Percentiles rank a stretch among this genome's conserved stretches.
Evolutionary conservation across 2,797 vertebrate genomes (phyloP).

Genomic region (Takifugu rubripes): DNA sequence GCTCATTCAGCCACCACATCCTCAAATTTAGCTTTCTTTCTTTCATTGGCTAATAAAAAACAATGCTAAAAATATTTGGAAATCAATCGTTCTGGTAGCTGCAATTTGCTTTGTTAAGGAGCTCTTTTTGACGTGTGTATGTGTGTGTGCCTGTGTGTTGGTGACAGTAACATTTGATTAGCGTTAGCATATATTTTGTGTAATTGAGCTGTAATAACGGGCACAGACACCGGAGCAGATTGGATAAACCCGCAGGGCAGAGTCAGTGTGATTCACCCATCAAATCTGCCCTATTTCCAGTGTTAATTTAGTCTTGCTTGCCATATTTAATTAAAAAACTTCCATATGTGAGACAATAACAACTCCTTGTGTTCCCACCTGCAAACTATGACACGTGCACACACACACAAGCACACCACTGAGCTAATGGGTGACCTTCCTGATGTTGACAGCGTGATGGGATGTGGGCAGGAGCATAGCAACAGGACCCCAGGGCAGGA

Average conservation of each 20-base stretch:
- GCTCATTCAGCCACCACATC: no score
- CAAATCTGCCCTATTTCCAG: constrained; percentile 20
- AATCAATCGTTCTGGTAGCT: no score
- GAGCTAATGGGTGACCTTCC: constrained; percentile 54
- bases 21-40: no score
- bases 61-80: no score
- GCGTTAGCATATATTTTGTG: no score
- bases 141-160: no score
- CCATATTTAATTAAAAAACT: constrained; percentile 24
- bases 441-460: constrained; percentile 60
- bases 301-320: constrained; percentile 25
- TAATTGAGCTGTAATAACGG: no score
- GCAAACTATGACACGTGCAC: neutral
- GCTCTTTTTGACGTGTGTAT: no score
- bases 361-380: constrained; percentile 13
- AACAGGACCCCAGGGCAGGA: constrained; percentile 47
- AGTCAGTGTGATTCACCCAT: constrained; percentile 40
- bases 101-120: no score
- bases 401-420: constrained; percentile 6
- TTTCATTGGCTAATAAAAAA: no score
- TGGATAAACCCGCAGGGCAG: constrained; percentile 21
- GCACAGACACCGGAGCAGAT: constrained; percentile 14
- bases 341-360: constrained; percentile 26
- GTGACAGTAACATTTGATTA: no score
- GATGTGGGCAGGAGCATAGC: constrained; percentile 54